Conservation (phyloP, 2,797 vertebrate genomes). For the Catharus ustulatus region DNA sequence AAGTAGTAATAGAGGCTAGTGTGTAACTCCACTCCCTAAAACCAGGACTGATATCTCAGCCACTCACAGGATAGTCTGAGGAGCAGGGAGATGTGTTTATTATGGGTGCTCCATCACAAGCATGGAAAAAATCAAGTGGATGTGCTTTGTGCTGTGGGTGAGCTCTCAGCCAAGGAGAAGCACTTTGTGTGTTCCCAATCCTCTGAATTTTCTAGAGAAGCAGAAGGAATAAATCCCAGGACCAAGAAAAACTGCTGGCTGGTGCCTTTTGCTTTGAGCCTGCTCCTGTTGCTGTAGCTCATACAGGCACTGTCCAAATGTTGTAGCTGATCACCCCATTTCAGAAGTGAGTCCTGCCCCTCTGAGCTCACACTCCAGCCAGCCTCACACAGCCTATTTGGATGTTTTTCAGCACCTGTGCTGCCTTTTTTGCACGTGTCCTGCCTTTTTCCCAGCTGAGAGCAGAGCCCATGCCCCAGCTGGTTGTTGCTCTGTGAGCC, state of each 20-base stretch:
- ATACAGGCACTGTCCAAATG: background rate
- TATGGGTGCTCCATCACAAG: background rate
- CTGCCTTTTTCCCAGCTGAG: background rate
- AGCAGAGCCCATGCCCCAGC: background rate
- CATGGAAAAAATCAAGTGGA: background rate
- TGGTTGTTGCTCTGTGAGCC: fast-evolving
- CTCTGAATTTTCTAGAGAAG: background rate
- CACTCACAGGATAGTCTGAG: background rate
- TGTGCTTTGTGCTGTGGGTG: background rate
- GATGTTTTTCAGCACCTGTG: background rate
- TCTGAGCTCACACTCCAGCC: background rate
- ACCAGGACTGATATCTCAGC: background rate
- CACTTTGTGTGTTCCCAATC: background rate
- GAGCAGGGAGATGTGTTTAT: background rate
- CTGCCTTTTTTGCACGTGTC: background rate
- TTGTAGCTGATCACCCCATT: background rate
- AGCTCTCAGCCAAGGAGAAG: background rate
- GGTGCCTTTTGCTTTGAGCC: background rate
- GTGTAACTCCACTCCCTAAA: background rate
- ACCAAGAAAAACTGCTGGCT: background rate
- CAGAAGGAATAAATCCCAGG: background rate
- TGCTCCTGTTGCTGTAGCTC: background rate
- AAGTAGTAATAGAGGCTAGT: background rate
- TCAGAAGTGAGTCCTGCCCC: background rate
- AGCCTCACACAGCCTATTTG: fast-evolving